These are phyloP conservation scores for Paracanthobrama guichenoti DNA, from an alignment of 2,113 vertebrate genomes.

Conservation along the genomic window DNA sequence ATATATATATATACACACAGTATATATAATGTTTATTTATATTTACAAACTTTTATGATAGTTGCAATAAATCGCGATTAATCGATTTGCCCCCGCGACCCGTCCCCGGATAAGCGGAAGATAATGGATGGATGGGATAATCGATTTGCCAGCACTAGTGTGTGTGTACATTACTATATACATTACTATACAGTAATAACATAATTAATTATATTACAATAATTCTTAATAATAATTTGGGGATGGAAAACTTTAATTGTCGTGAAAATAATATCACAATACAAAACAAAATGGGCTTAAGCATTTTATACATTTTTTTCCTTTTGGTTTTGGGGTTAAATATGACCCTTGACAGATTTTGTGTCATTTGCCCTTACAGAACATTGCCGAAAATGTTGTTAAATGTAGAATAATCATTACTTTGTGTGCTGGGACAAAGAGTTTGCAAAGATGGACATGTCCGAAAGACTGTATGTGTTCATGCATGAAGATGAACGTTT, in stretches of 20 bases:
- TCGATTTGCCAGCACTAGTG: no score
- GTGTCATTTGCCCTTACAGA: not conserved
- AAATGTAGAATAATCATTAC: not conserved
- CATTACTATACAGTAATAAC: no score
- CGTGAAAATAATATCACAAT: no score
- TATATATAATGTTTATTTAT: no score
- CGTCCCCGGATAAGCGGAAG: no score
- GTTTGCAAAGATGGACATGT: not conserved
- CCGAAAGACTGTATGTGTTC: not conserved
- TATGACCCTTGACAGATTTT: not conserved
- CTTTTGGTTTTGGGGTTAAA: not conserved
- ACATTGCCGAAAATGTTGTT: not conserved
- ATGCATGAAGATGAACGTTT: constrained; percentile 27
- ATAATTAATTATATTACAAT: not conserved
- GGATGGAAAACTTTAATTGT: no score
- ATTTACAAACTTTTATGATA: no score
- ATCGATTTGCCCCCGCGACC: no score
- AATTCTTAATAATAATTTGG: not conserved
- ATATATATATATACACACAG: no score
- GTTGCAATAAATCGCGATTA: no score
- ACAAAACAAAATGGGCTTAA: not conserved
- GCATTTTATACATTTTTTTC: not conserved
- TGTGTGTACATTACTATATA: no score
- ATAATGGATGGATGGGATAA: no score
- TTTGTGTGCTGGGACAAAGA: not conserved